These are phyloP conservation scores for Heliconius cydno DNA, from an alignment of 2,888 invertebrate genomes.

Conservation along the genomic window DNA sequence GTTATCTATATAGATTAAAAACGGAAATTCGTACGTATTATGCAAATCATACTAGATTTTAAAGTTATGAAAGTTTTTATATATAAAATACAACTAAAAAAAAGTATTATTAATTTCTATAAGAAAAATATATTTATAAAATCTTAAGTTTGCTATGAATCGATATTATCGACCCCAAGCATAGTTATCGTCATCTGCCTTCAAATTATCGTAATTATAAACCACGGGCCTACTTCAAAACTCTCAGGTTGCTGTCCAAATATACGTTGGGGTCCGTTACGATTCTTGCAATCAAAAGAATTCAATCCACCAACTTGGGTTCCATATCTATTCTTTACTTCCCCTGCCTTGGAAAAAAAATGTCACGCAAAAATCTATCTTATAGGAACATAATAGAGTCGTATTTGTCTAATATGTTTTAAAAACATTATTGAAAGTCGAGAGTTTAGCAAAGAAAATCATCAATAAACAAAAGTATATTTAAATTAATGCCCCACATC, in stretches of 20 bases:
- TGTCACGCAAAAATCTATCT: constrained; percentile 48
- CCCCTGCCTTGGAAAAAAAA: constrained; percentile 61
- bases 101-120: background rate
- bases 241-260: constrained; percentile 82
- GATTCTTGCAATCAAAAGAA: constrained; percentile 75
- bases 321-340: constrained; percentile 81
- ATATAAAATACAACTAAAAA: background rate
- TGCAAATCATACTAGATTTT: background rate
- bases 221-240: constrained; percentile 76
- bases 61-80: too few species aligned
- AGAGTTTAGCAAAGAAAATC: constrained; percentile 78
- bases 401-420: constrained; percentile 43
- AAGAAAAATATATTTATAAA: background rate
- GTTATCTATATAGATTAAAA: background rate
- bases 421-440: constrained; percentile 59
- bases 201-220: constrained; percentile 82
- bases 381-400: constrained; percentile 44
- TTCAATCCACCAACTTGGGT: constrained; percentile 73
- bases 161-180: constrained; percentile 39
- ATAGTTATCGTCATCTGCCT: constrained; percentile 68
- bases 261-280: constrained; percentile 83
- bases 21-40: background rate
- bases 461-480: constrained; percentile 80
- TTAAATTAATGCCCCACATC: constrained; percentile 74
- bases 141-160: constrained; percentile 48